Percentiles rank a stretch among this genome's conserved stretches.
Conservation (phyloP, 2,888 invertebrate species). For the Neoaliturus tenellus region DNA sequence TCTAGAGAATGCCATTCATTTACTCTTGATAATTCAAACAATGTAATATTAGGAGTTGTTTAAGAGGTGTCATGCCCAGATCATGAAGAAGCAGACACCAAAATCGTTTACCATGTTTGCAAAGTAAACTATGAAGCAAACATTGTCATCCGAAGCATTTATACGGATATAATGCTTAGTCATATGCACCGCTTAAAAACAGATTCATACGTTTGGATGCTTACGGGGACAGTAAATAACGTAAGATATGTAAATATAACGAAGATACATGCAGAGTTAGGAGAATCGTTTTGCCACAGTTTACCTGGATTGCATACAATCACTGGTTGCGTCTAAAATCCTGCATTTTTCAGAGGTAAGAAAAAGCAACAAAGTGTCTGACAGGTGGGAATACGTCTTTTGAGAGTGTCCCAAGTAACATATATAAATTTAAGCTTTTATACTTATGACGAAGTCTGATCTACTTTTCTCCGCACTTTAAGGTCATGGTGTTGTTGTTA, state of each 20-base stretch:
- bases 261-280: not conserved
- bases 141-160: slow-evolving; percentile 22
- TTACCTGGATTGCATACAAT: not conserved
- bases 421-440: no score
- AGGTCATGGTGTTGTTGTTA: no score
- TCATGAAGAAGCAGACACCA: slow-evolving; percentile 67
- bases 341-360: slow-evolving; percentile 7
- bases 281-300: slow-evolving; percentile 11
- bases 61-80: slow-evolving; percentile 55
- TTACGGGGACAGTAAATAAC: not conserved
- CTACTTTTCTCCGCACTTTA: no score
- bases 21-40: not conserved
- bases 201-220: not conserved
- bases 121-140: slow-evolving; percentile 59
- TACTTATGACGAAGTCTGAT: no score
- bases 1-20: slow-evolving; percentile 14
- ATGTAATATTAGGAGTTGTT: not conserved
- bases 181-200: slow-evolving; percentile 32
- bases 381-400: no score
- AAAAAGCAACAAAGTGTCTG: no score
- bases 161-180: slow-evolving; percentile 54
- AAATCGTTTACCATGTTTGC: slow-evolving; percentile 63
- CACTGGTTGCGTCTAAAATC: not conserved
- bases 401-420: no score
- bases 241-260: not conserved